These are phyloP conservation scores for Centropyge bicolor DNA, from an alignment of 2,797 vertebrate species.

Conservation along the genomic window DNA sequence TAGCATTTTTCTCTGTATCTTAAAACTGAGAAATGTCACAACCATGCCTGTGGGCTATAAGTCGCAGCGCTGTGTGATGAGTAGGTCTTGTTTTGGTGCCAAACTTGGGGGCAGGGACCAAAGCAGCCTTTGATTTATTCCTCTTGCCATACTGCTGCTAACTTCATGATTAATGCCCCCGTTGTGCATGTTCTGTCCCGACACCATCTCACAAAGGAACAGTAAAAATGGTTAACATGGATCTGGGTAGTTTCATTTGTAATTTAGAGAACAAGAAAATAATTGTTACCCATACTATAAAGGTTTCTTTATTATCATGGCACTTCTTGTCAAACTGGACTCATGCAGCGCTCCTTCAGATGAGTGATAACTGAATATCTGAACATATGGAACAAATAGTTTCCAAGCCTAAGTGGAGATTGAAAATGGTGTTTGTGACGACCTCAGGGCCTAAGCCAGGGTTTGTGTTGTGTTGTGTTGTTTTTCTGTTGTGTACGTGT, in stretches of 20 bases:
- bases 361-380: neutral
- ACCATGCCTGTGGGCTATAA: constrained; percentile 77
- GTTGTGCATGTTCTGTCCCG: constrained; percentile 62
- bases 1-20: constrained; percentile 83
- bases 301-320: neutral
- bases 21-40: constrained; percentile 86
- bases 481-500: neutral
- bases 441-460: neutral
- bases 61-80: constrained; percentile 79
- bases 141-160: constrained; percentile 72
- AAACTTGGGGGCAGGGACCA: constrained; percentile 79
- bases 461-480: neutral
- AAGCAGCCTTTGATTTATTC: constrained; percentile 83
- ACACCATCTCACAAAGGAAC: constrained; percentile 30
- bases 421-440: neutral
- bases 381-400: neutral
- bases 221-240: neutral
- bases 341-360: too few relatives aligned
- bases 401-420: neutral
- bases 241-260: constrained; percentile 18
- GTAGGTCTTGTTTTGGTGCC: constrained; percentile 80
- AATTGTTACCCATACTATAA: neutral
- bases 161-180: constrained; percentile 81
- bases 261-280: constrained; percentile 12
- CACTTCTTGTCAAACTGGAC: neutral